Evolutionary conservation across 2,797 vertebrate genomes (phyloP).

Genomic region (Xenops minutus): DNA sequence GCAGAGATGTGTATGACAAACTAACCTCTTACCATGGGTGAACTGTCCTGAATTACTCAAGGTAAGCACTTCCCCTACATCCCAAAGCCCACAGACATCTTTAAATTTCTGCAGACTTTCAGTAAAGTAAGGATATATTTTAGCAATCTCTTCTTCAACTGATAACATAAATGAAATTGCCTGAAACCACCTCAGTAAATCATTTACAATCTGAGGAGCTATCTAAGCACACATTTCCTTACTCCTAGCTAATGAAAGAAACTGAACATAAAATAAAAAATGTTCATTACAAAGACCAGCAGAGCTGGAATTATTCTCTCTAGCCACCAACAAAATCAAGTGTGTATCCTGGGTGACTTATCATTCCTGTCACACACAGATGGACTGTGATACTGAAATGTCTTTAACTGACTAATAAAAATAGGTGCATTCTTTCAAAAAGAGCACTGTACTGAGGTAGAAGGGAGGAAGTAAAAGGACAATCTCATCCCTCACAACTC

Average conservation of each 20-base stretch:
- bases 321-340: background rate
- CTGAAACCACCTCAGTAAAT: slow-evolving; percentile 14
- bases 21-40: background rate
- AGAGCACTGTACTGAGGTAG: background rate
- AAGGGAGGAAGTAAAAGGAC: background rate
- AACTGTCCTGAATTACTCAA: background rate
- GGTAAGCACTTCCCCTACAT: background rate
- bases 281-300: background rate
- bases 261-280: slow-evolving; percentile 5
- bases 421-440: background rate
- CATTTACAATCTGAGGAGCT: slow-evolving; percentile 1
- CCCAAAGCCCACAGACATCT: background rate
- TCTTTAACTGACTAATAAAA: background rate
- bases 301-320: background rate
- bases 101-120: slow-evolving; percentile 29
- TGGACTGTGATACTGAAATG: background rate
- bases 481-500: background rate
- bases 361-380: background rate
- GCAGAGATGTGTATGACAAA: slow-evolving; percentile 3
- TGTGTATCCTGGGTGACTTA: background rate
- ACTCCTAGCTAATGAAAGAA: slow-evolving; percentile 28
- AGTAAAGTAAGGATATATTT: background rate
- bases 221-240: slow-evolving; percentile 3
- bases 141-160: slow-evolving; percentile 1
- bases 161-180: slow-evolving; percentile 14